Conservation (phyloP, 2,113 vertebrate species). For the Nyctibius bracteatus region DNA sequence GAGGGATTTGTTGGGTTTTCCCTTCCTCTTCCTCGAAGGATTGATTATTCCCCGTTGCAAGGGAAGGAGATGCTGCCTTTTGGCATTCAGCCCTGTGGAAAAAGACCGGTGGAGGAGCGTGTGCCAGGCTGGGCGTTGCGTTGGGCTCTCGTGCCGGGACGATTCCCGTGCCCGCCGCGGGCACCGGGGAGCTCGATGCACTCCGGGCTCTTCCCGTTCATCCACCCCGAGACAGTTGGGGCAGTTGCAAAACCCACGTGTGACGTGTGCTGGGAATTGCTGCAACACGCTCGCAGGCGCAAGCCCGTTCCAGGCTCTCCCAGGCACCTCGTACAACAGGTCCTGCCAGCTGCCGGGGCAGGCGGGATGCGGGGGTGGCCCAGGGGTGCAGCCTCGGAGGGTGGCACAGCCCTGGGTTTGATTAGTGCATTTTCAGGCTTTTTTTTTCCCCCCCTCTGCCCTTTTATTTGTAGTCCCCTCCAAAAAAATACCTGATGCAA, state of each 20-base stretch:
- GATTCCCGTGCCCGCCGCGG: accelerated
- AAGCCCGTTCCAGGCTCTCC: not conserved
- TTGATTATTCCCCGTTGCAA: not conserved
- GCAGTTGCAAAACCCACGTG: slow-evolving; percentile 36
- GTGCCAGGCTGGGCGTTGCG: not conserved
- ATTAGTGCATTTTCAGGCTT: accelerated
- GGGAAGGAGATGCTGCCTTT: not conserved
- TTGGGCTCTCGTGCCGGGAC: accelerated
- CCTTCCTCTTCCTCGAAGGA: not conserved
- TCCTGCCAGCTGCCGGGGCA: slow-evolving; percentile 13
- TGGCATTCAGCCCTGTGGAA: not conserved
- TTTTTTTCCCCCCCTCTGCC: accelerated
- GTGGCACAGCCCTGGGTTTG: not conserved
- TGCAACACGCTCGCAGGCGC: slow-evolving; percentile 5
- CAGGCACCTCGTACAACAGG: slow-evolving; percentile 56
- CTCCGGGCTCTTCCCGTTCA: not conserved
- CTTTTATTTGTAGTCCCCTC: not conserved
- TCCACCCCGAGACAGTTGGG: not conserved
- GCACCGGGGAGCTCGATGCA: not conserved
- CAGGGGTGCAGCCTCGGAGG: not conserved
- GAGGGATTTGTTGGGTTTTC: not conserved
- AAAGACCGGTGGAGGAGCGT: accelerated
- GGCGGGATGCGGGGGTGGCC: not conserved
- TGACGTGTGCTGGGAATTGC: slow-evolving; percentile 46
- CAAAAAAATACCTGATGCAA: accelerated